phyloP scores from a whole-genome alignment of 2,888 invertebrate species.

The Eristalis intricaria region DNA sequence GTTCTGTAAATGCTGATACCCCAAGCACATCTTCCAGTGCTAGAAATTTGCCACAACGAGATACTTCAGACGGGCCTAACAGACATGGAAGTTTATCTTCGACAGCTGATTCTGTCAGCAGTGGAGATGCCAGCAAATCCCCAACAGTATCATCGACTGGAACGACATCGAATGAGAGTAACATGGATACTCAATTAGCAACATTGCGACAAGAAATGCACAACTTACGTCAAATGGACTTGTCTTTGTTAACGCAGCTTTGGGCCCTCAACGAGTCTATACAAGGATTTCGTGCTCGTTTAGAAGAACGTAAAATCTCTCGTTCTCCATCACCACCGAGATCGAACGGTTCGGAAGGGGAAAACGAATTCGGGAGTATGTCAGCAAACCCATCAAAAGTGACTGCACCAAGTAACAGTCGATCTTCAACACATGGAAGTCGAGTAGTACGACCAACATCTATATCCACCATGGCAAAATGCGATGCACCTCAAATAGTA shows the following conservation, averaged over 20 bases:
- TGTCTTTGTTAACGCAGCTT: slow-evolving; percentile 93
- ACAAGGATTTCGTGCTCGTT: slow-evolving; percentile 90
- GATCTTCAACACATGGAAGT: slow-evolving; percentile 22
- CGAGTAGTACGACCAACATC: slow-evolving; percentile 34
- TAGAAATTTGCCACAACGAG: slow-evolving; percentile 56
- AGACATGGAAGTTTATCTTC: slow-evolving; percentile 79
- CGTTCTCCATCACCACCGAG: slow-evolving; percentile 81
- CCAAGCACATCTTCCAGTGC: slow-evolving; percentile 64
- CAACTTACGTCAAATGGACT: slow-evolving; percentile 92
- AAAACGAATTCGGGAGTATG: slow-evolving; percentile 67
- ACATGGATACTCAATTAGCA: slow-evolving; percentile 90
- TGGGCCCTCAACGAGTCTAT: slow-evolving; percentile 97
- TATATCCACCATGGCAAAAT: slow-evolving; percentile 28
- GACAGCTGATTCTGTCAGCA: slow-evolving; percentile 79
- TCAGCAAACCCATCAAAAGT: slow-evolving; percentile 27
- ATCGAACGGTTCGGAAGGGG: slow-evolving; percentile 79
- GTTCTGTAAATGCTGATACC: slow-evolving; percentile 47
- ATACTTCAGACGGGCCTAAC: slow-evolving; percentile 56
- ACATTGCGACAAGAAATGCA: slow-evolving; percentile 93
- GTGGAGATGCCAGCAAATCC: slow-evolving; percentile 77
- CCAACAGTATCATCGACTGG: slow-evolving; percentile 82
- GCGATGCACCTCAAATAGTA: slow-evolving; percentile 26
- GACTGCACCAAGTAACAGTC: slow-evolving; percentile 16
- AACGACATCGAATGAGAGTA: slow-evolving; percentile 79
- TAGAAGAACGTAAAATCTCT: slow-evolving; percentile 81